phyloP scores from a whole-genome alignment of 2,797 vertebrate genomes.

The Erethizon dorsatum region DNA sequence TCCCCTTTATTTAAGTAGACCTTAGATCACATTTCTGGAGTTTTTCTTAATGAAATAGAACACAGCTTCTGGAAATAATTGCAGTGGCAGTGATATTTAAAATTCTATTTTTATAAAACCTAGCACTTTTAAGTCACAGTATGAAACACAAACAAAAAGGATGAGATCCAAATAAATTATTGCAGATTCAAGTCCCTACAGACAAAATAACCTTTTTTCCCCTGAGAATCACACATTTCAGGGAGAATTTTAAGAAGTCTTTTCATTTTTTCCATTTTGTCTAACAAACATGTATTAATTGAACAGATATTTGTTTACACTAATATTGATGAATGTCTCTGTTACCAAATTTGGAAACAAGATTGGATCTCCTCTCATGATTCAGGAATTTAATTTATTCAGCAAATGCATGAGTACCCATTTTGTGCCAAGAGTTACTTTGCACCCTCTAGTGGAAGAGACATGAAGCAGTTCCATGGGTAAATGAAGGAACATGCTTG shows the following conservation, averaged over 20 bases:
- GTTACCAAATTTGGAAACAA: neutral
- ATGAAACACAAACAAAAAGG: neutral
- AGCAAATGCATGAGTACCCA: neutral
- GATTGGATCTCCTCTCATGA: neutral
- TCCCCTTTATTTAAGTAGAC: neutral
- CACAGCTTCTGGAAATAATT: neutral
- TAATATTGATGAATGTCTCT: neutral
- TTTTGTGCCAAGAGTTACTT: neutral
- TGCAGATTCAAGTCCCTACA: neutral
- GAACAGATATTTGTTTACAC: neutral
- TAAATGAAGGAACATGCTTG: neutral
- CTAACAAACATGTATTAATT: neutral
- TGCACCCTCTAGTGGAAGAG: neutral
- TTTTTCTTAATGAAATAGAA: neutral
- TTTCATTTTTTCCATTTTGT: neutral
- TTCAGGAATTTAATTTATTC: neutral
- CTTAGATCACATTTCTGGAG: neutral
- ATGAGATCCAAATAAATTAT: neutral
- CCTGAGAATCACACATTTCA: neutral
- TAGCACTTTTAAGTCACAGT: neutral
- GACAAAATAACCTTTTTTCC: neutral
- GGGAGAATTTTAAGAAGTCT: neutral
- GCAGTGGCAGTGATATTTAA: neutral
- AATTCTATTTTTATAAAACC: neutral
- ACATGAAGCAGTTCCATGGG: neutral